Evolutionary conservation across 2,888 invertebrate species (phyloP).

Genomic region (Dione juno): DNA sequence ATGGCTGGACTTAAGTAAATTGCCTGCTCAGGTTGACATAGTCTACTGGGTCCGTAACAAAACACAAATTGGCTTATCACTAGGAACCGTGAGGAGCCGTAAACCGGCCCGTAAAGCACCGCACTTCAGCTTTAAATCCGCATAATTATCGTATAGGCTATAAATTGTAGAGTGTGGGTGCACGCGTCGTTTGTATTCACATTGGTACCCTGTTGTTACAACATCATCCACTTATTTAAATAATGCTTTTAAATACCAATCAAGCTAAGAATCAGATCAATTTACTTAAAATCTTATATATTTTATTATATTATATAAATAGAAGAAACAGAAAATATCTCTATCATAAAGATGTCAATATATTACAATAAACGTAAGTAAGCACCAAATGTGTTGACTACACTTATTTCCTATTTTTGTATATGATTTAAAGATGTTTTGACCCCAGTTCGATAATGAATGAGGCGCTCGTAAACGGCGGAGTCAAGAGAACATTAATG

Average conservation of each 20-base stretch:
- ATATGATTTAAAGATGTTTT: conserved; percentile 79
- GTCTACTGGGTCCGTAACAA: conserved; percentile 62
- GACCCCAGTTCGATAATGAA: conserved; percentile 82
- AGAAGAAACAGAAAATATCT: conserved; percentile 30
- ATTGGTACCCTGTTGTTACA: conserved; percentile 53
- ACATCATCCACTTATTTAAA: conserved; percentile 54
- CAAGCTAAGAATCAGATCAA: neutral
- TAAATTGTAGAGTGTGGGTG: conserved; percentile 69
- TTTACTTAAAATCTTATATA: neutral
- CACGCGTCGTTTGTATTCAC: conserved; percentile 57
- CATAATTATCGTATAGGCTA: conserved; percentile 78
- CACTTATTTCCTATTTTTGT: conserved; percentile 65
- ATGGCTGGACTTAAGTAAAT: conserved; percentile 60
- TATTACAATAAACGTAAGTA: conserved; percentile 59
- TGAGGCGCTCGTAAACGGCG: conserved; percentile 78
- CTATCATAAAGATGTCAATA: conserved; percentile 47
- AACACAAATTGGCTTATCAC: conserved; percentile 65
- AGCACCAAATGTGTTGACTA: conserved; percentile 45
- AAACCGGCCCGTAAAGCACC: conserved; percentile 71
- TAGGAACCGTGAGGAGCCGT: conserved; percentile 66
- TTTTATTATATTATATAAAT: neutral
- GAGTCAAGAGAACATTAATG: conserved; percentile 81
- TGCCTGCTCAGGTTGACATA: conserved; percentile 61
- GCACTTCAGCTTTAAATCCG: conserved; percentile 73
- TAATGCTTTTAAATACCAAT: conserved; percentile 15